phyloP scores from a whole-genome alignment of 2,888 invertebrate species.

The Heliothis peltigera region DNA sequence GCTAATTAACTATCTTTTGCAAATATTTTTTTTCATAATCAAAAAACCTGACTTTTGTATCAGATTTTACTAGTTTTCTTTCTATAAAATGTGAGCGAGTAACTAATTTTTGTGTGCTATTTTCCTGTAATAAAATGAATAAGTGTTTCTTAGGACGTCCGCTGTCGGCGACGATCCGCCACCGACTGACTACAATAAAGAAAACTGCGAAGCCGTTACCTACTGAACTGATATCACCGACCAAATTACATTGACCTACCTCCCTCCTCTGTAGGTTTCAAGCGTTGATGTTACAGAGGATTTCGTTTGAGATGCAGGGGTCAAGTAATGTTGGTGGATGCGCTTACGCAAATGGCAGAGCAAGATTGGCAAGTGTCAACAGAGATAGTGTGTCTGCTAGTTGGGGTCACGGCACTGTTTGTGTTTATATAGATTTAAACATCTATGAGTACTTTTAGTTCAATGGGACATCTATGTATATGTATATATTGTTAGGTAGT shows the following conservation, averaged over 20 bases:
- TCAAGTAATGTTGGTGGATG: constrained; percentile 69
- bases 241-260: constrained; percentile 68
- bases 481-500: constrained; percentile 6
- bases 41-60: too few relatives aligned
- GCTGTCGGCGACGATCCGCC: constrained; percentile 84
- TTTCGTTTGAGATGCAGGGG: constrained; percentile 32
- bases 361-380: constrained; percentile 84
- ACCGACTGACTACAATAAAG: constrained; percentile 77
- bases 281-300: background rate
- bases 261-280: constrained; percentile 29
- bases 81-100: too few relatives aligned
- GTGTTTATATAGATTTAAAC: constrained; percentile 58
- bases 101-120: background rate
- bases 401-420: constrained; percentile 79
- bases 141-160: constrained; percentile 67
- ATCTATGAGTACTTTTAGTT: constrained; percentile 25
- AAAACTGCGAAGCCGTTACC: constrained; percentile 75
- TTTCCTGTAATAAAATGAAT: constrained; percentile 13
- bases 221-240: constrained; percentile 74
- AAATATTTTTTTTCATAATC: background rate
- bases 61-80: too few relatives aligned
- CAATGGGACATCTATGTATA: constrained; percentile 36
- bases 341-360: constrained; percentile 85
- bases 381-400: constrained; percentile 80
- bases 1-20: background rate